Conservation (phyloP, 53 echinoderm and acorn worm species). For the Paelopatides confundens region DNA sequence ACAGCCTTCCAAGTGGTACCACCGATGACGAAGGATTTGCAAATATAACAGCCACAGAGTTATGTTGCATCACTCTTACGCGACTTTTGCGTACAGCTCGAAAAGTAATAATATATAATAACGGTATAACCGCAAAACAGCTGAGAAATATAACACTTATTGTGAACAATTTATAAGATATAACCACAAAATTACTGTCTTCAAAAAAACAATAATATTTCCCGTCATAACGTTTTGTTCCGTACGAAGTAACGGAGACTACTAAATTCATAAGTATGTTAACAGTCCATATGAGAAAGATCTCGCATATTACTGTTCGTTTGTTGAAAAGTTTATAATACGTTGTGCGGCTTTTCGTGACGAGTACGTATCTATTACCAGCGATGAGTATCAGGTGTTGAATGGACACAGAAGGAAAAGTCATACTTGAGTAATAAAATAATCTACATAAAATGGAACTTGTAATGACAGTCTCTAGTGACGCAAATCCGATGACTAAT, state of each 20-base stretch:
- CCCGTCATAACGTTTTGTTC: background rate
- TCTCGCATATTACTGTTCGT: background rate
- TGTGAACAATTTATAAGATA: background rate
- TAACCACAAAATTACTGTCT: background rate
- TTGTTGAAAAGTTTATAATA: background rate
- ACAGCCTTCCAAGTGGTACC: background rate
- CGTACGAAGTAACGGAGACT: background rate
- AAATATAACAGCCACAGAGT: background rate
- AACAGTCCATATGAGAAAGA: background rate
- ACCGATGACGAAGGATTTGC: too few species aligned
- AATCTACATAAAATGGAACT: background rate
- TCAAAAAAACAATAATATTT: background rate
- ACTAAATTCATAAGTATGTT: background rate
- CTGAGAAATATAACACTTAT: background rate
- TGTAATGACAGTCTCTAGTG: background rate
- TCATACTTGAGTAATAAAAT: background rate
- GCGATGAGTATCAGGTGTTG: constrained; percentile 7
- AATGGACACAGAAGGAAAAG: background rate
- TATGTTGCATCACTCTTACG: background rate
- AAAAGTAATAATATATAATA: background rate
- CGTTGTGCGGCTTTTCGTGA: background rate
- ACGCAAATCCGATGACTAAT: background rate
- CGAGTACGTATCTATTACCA: background rate
- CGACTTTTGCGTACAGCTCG: constrained; percentile 20
- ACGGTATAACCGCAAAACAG: background rate